Evolutionary conservation across 2,113 vertebrate species (phyloP).

Genomic region (Mesocricetus auratus): DNA sequence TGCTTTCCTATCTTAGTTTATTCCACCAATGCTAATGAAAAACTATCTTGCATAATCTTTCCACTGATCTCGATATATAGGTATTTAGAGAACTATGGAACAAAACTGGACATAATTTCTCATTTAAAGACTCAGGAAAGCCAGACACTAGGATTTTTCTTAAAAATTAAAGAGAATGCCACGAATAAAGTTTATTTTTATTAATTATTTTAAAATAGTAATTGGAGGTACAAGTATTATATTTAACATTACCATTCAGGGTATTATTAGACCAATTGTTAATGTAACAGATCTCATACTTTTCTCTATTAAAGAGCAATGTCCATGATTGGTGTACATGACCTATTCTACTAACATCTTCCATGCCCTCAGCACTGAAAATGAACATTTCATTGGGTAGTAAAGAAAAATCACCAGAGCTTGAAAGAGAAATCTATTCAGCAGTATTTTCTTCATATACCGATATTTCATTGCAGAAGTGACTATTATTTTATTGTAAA

Average conservation of each 20-base stretch:
- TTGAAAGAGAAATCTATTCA: slow-evolving; percentile 16
- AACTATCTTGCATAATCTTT: not conserved
- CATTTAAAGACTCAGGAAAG: slow-evolving; percentile 25
- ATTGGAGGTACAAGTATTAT: not conserved
- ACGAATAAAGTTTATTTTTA: not conserved
- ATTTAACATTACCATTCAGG: not conserved
- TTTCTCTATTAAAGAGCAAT: not conserved
- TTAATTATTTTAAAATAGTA: not conserved
- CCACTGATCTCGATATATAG: not conserved
- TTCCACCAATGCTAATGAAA: not conserved
- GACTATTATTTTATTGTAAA: slow-evolving; percentile 35
- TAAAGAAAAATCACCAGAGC: slow-evolving; percentile 19
- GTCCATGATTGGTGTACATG: not conserved
- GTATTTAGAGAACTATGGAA: not conserved
- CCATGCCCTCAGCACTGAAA: not conserved
- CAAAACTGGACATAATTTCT: not conserved
- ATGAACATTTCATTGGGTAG: not conserved
- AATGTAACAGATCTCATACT: not conserved
- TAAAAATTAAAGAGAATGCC: not conserved
- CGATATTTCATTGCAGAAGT: not conserved
- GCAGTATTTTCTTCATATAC: not conserved
- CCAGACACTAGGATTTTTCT: not conserved
- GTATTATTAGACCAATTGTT: not conserved
- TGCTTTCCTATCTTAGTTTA: not conserved
- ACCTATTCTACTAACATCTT: not conserved